Percentiles rank a stretch among this genome's conserved stretches.
These are phyloP conservation scores for Sebastes oblongus DNA, from an alignment of 2,797 vertebrate species.

Conservation along the genomic window DNA sequence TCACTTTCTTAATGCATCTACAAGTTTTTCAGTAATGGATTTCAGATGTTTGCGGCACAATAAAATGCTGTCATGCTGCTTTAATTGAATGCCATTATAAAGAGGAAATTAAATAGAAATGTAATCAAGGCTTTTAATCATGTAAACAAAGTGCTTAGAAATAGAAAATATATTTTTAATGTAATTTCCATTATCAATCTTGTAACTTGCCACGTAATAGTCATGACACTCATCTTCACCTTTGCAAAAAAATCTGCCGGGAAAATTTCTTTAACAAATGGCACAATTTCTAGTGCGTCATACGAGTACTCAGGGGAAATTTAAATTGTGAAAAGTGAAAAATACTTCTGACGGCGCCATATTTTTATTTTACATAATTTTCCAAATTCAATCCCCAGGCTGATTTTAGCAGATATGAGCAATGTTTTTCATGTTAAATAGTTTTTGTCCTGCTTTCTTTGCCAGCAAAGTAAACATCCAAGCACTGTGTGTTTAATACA, in stretches of 20 bases:
- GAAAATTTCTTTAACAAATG: not conserved
- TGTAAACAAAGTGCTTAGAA: not conserved
- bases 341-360: not conserved
- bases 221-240: not conserved
- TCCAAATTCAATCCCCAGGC: not conserved
- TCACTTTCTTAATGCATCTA: not conserved
- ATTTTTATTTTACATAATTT: not conserved
- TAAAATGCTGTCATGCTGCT: not conserved
- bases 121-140: not conserved
- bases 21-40: not conserved
- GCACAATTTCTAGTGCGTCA: constrained; percentile 4
- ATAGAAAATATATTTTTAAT: not conserved
- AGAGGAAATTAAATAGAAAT: not conserved
- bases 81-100: not conserved
- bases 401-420: not conserved
- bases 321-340: constrained; percentile 4
- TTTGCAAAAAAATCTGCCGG: not conserved
- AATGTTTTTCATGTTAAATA: not conserved
- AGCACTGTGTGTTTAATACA: constrained; percentile 15
- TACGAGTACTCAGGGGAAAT: not conserved
- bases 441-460: constrained; percentile 2
- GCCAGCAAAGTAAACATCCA: constrained; percentile 18
- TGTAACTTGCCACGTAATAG: not conserved
- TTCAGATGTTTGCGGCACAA: not conserved
- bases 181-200: not conserved